Base-by-base conservation (phyloP, 2,113 vertebrate genomes). In the Pelmatolapia mariae region DNA sequence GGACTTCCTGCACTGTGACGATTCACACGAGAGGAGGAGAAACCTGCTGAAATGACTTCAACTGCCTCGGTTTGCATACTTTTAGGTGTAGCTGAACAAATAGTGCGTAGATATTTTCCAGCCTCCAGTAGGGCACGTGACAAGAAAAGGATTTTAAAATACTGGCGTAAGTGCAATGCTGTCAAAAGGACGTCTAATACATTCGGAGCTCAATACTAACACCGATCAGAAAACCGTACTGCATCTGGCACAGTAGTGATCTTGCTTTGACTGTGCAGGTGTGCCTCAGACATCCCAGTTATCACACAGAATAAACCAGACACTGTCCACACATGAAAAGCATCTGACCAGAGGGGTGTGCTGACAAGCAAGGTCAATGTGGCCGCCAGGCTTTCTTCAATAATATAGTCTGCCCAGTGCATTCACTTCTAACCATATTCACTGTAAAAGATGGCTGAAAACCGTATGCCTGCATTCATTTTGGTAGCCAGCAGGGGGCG, bases 381-480 rank as follows among this genome's bases (percentile, higher is more conserved):
- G 45, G 16, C 1, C 1, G 1, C 0, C 45, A n/a, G 73, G 0
- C 45, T 31, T 52, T 52, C 45, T 2, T 78, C 29, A 8, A 52
- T 31, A 31, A n/a, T 3, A 12, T 0, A 78, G 10, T 1, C 43
- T 50, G 43, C 2, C 45, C 16, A 12, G 45, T 19, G 2, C 0
- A 0, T 29, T 52, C 73, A 33, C 9, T 31, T 78, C 45, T n/a
- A 18, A 50, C 22, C 71, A 50, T 11, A 31, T 78, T 52, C 45
- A 33, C 1, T 33, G 45, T 31, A 52, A 78, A n/a, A n/a, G 73
- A 52, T 13, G 10, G 26, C 18, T 52, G 26, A 19, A 78, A 31
- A 33, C 18, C 0, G 8, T 9, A 31, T 13, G 10, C 10, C 73
- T 78, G 26, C 73, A 78, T 52, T 13, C 26, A 0, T 50, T 78